Conservation (phyloP, 1,140 invertebrate species). For the Maniola jurtina region DNA sequence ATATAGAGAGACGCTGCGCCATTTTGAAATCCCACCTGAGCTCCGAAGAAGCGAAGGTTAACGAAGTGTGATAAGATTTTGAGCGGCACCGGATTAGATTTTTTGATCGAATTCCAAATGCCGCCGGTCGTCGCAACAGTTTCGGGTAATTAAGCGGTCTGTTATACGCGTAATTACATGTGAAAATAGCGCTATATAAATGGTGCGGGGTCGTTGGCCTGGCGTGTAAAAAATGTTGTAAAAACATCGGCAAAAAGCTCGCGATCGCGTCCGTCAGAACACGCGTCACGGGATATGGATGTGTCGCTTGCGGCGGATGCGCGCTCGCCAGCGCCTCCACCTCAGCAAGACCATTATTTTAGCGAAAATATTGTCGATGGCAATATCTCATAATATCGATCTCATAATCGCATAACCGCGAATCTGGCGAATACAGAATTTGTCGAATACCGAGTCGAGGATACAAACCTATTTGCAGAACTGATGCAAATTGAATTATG, state of each 20-base stretch:
- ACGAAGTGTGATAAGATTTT: slow-evolving; percentile 57
- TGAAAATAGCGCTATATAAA: slow-evolving; percentile 58
- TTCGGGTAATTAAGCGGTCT: slow-evolving; percentile 72
- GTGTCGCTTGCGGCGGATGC: slow-evolving; percentile 53
- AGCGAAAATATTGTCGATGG: neutral
- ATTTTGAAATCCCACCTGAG: slow-evolving; percentile 39
- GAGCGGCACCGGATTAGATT: slow-evolving; percentile 56
- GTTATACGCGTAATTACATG: slow-evolving; percentile 68
- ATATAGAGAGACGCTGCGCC: slow-evolving; percentile 55
- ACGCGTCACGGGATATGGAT: slow-evolving; percentile 72
- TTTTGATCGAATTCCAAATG: slow-evolving; percentile 52
- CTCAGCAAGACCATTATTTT: neutral
- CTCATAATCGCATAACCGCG: no score
- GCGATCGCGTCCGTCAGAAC: slow-evolving; percentile 63
- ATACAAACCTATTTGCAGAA: neutral
- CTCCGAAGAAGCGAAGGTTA: slow-evolving; percentile 46
- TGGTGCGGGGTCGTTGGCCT: slow-evolving; percentile 51
- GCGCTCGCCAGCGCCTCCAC: neutral
- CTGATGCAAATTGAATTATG: neutral
- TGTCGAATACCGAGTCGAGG: neutral
- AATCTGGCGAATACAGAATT: no score
- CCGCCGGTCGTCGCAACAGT: slow-evolving; percentile 55
- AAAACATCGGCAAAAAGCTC: slow-evolving; percentile 58
- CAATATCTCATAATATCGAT: no score
- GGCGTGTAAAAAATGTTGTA: slow-evolving; percentile 45